Evolutionary conservation across 2,888 invertebrate genomes (phyloP).

Genomic region (Aelia acuminata): DNA sequence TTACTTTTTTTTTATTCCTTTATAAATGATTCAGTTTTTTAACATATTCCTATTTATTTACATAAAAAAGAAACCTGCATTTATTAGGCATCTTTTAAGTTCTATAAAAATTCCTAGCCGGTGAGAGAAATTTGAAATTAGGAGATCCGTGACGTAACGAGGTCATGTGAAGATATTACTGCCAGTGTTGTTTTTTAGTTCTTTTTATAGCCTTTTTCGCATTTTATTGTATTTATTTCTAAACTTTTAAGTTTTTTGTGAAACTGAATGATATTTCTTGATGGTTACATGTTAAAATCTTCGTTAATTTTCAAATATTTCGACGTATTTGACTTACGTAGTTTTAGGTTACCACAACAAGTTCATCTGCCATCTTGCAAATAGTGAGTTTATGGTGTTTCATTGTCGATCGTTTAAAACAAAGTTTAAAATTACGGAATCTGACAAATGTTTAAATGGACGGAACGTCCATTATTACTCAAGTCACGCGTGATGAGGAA

Average conservation of each 20-base stretch:
- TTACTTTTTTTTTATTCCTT: background rate
- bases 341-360: constrained; percentile 66
- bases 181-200: constrained; percentile 42
- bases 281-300: background rate
- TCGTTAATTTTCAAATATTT: background rate
- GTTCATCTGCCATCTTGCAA: constrained; percentile 67
- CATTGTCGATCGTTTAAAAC: constrained; percentile 50
- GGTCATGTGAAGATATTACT: constrained; percentile 52
- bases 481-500: constrained; percentile 98
- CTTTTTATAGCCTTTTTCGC: background rate
- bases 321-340: constrained; percentile 58
- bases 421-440: constrained; percentile 58
- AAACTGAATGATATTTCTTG: background rate
- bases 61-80: background rate
- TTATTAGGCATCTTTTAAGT: background rate
- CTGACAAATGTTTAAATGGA: constrained; percentile 87
- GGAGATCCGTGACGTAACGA: constrained; percentile 56
- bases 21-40: background rate
- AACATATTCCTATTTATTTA: background rate
- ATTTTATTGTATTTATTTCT: background rate
- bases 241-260: constrained; percentile 23
- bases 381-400: constrained; percentile 62
- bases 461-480: constrained; percentile 99
- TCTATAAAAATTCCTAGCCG: constrained; percentile 49
- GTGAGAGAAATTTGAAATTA: constrained; percentile 57